Evolutionary conservation across 2,113 vertebrate species (phyloP), one percentile per base, ranked within the genome.

Genomic region (Uria lomvia): DNA sequence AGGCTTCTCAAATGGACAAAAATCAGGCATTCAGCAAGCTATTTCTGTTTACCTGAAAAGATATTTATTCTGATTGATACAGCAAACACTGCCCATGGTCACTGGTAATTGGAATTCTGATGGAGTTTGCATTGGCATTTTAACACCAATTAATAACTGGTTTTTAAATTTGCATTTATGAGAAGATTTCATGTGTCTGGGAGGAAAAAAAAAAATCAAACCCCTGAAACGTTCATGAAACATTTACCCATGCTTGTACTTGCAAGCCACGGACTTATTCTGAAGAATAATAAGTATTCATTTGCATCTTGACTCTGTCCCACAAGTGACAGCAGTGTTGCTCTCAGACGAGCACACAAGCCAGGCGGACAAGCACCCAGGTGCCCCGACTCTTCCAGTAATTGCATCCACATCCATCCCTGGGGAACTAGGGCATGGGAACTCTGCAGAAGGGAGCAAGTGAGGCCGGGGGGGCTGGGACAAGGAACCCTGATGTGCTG

Each of bases 221-320:
- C 3, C 11, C 9, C 40, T 42, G 30, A 92, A 66, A 72, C 16
- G 47, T 36, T 86, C 75, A 91, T 92, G 92, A 94, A 95, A 88
- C 80, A 84, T 96, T 86, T 85, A 96, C 59, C 55, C 40, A 32
- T 81, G 63, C n/a, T 80, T 75, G 26, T 74, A 76, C 79, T 53
- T 49, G 63, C 78, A 89, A 88, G 88, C 59, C 50, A 60, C 14
- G 23, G 40, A 81, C 67, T 50, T 68, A 67, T 55, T 83, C 50
- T 72, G 56, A 47, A 83, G 89, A 80, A 84, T 65, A 62, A 81
- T 36, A 11, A 75, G 84, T 40, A 75, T 81, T 92, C 29, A 73
- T 95, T 95, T 96, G 87, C 89, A 95, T 91, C 87, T 78, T 84
- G 90, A 96, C 95, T 94, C 94, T 89, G 92, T 91, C 86, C 56